Evolutionary conservation across 2,113 vertebrate genomes (phyloP).

Genomic region (Ardeotis arabs): DNA sequence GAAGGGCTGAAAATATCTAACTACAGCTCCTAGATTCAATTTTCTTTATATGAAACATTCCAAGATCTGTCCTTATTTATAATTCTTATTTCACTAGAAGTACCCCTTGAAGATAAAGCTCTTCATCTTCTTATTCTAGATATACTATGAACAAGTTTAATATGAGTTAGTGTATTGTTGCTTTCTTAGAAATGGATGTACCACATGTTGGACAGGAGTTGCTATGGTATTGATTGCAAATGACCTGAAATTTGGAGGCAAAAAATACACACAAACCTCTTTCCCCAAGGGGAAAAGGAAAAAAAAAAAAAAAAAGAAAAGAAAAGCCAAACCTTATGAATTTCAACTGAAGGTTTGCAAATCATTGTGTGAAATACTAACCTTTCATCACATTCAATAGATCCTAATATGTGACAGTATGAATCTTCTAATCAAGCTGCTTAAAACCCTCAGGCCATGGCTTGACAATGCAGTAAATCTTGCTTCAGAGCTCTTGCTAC

Average conservation of each 20-base stretch:
- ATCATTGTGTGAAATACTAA: conserved; percentile 45
- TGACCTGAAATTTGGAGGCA: background rate
- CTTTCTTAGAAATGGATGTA: background rate
- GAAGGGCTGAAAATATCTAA: background rate
- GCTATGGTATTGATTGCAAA: background rate
- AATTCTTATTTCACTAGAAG: background rate
- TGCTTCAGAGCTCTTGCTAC: background rate
- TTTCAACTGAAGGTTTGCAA: conserved; percentile 26
- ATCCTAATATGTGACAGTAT: conserved; percentile 12
- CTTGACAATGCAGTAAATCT: conserved; percentile 32
- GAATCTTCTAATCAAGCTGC: conserved; percentile 48
- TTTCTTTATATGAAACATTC: background rate
- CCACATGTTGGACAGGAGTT: background rate
- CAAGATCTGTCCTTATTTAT: background rate
- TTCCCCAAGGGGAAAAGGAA: accelerated
- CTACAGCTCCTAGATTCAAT: background rate
- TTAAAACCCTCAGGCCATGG: conserved; percentile 1
- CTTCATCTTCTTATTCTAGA: background rate
- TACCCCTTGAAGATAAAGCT: background rate
- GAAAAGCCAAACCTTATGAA: background rate
- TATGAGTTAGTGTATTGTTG: background rate
- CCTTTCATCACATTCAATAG: conserved; percentile 9
- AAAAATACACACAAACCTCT: background rate
- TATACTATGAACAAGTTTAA: background rate
- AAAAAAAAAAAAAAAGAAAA: background rate